A percentile compares a stretch with the other conserved stretches of the same genome.
Evolutionary conservation across 2,797 vertebrate genomes (phyloP).

Genomic region (Sebastes hubbsi): DNA sequence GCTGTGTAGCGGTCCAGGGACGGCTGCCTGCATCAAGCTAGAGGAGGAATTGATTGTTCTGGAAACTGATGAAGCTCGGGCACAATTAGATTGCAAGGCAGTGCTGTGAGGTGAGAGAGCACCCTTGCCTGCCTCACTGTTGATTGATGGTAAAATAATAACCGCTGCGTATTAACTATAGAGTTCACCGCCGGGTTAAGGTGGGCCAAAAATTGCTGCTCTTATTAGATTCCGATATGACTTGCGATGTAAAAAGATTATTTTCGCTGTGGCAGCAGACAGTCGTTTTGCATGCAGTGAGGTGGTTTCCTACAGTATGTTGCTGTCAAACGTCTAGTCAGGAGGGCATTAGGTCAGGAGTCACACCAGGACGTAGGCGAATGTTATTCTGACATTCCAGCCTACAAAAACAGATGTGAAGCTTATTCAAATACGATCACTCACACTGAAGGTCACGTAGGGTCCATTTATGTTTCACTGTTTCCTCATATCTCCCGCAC

Average conservation of each 20-base stretch:
- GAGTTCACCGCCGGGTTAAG: constrained; percentile 96
- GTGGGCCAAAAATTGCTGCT: constrained; percentile 91
- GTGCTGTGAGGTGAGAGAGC: constrained; percentile 92
- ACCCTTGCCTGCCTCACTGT: constrained; percentile 67
- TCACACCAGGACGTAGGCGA: constrained; percentile 51
- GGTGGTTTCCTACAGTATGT: constrained; percentile 43
- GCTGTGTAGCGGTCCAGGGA: constrained; percentile 85
- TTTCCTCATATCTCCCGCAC: constrained; percentile 53
- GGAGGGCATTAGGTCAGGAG: constrained; percentile 67
- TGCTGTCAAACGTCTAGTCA: constrained; percentile 51
- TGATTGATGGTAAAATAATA: constrained; percentile 99
- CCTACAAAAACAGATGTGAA: constrained; percentile 64
- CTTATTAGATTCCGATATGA: constrained; percentile 92
- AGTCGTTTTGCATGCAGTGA: constrained; percentile 49
- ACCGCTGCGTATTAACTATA: constrained; percentile 94
- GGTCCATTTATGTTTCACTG: constrained; percentile 51
- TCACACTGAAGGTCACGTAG: constrained; percentile 55
- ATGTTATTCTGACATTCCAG: constrained; percentile 52
- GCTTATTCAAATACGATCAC: constrained; percentile 71
- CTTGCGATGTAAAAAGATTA: constrained; percentile 76
- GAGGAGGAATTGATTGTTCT: constrained; percentile 91
- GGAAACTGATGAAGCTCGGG: constrained; percentile 96
- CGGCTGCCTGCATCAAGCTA: constrained; percentile 84
- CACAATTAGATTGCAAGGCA: constrained; percentile 98
- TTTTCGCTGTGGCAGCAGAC: constrained; percentile 57